Evolutionary conservation across 2,888 invertebrate genomes (phyloP).

Genomic region (Vanessa cardui): DNA sequence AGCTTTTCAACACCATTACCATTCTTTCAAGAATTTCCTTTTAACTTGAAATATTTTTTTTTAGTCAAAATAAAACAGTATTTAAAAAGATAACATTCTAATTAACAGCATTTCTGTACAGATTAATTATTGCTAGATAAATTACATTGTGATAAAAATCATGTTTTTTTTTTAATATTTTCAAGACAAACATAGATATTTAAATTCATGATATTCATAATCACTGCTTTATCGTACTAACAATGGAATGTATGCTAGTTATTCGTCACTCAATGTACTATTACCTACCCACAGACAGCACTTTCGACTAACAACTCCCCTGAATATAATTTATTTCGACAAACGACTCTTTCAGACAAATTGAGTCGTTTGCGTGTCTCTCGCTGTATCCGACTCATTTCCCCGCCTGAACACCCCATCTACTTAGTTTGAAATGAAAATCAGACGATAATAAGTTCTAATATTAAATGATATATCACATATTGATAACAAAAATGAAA

Average conservation of each 20-base stretch:
- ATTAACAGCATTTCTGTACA: too few relatives aligned
- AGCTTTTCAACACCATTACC: background rate
- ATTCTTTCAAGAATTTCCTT: background rate
- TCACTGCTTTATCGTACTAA: conserved; percentile 22
- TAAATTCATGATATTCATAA: background rate
- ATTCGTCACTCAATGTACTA: conserved; percentile 38
- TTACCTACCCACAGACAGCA: conserved; percentile 39
- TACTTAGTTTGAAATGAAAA: conserved; percentile 14
- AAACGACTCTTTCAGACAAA: conserved; percentile 46
- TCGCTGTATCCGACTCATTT: conserved; percentile 39
- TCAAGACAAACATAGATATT: too few relatives aligned
- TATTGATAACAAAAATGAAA: too few relatives aligned
- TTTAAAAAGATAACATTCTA: background rate
- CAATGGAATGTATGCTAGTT: conserved; percentile 35
- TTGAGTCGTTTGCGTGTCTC: conserved; percentile 43
- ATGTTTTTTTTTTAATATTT: too few relatives aligned
- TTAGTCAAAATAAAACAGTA: background rate
- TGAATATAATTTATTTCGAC: conserved; percentile 46
- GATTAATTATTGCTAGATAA: too few relatives aligned
- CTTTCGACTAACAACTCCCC: conserved; percentile 43
- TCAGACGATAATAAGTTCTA: background rate
- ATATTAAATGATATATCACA: too few relatives aligned
- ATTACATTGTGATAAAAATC: too few relatives aligned
- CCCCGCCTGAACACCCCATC: conserved; percentile 33
- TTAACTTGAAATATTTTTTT: background rate